A percentile compares a stretch with the other conserved stretches of the same genome.
These are phyloP conservation scores for Troides aeacus DNA, from an alignment of 2,888 invertebrate species.

Conservation along the genomic window DNA sequence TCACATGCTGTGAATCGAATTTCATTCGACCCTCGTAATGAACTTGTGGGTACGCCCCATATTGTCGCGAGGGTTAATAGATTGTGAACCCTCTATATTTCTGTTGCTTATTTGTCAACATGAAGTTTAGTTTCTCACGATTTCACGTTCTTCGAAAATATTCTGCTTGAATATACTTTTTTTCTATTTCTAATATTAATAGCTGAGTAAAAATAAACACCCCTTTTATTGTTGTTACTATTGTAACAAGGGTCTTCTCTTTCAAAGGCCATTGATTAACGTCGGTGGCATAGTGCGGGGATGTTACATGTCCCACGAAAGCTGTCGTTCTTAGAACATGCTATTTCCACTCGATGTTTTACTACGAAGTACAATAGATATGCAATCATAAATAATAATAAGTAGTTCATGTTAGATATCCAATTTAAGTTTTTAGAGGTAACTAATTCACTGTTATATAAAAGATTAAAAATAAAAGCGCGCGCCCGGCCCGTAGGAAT, in stretches of 20 bases:
- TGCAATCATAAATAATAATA: no score
- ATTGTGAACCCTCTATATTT: constrained; percentile 11
- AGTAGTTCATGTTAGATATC: background rate
- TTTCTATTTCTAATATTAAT: background rate
- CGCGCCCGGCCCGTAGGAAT: constrained; percentile 2
- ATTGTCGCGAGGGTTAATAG: constrained; percentile 22
- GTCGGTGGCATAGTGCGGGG: no score
- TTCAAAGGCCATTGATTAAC: no score
- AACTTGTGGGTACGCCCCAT: constrained; percentile 7
- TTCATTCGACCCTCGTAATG: constrained; percentile 25
- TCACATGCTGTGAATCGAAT: constrained; percentile 39
- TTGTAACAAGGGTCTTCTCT: no score
- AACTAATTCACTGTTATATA: constrained; percentile 22
- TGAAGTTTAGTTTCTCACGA: background rate
- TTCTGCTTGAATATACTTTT: background rate
- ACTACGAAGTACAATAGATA: background rate
- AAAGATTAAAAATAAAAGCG: constrained; percentile 43
- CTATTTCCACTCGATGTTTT: background rate
- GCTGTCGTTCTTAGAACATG: no score
- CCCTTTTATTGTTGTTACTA: no score
- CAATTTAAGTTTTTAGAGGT: background rate
- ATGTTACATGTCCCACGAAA: no score
- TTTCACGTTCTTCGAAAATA: background rate
- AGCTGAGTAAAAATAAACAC: background rate
- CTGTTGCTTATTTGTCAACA: background rate